A percentile compares a stretch with the other conserved stretches of the same genome.
Evolutionary conservation across 1,140 invertebrate genomes (phyloP).

Genomic region (Brachystomella parvula): DNA sequence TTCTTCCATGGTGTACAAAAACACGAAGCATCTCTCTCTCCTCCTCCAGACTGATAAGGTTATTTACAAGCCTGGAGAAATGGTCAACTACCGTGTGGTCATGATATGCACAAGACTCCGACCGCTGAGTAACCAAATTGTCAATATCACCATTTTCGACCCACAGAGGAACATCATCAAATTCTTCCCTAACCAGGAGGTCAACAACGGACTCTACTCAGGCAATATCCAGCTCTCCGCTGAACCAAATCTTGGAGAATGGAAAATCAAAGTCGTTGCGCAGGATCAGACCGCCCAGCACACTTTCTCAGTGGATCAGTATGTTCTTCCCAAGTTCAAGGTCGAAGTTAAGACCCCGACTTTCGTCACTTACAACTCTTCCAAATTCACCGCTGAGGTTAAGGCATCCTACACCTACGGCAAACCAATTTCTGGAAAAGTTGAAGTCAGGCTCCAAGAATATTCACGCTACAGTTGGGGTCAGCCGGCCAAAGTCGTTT

Average conservation of each 20-base stretch:
- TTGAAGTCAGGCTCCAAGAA: conserved; percentile 58
- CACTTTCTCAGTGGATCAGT: conserved; percentile 74
- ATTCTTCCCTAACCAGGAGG: conserved; percentile 43
- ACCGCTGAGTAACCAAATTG: conserved; percentile 47
- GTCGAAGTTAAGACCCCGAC: conserved; percentile 68
- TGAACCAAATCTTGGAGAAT: conserved; percentile 70
- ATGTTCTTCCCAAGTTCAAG: conserved; percentile 84
- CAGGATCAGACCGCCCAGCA: conserved; percentile 50
- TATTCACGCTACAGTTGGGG: conserved; percentile 47
- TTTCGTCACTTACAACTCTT: conserved; percentile 69
- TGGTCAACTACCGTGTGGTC: conserved; percentile 74
- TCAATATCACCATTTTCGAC: conserved; percentile 9
- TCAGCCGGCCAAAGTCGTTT: conserved; percentile 60
- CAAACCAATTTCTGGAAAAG: conserved; percentile 67
- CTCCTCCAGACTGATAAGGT: conserved; percentile 90
- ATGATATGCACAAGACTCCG: conserved; percentile 64
- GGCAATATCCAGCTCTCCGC: background rate
- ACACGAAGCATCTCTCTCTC: conserved; percentile 50
- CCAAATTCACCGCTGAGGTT: conserved; percentile 63
- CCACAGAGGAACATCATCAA: conserved; percentile 13
- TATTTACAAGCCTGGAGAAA: conserved; percentile 79
- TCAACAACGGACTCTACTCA: conserved; percentile 43
- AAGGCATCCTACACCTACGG: conserved; percentile 79
- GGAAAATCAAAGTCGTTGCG: conserved; percentile 59
- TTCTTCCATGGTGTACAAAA: conserved; percentile 61